Percentiles rank a stretch among this genome's conserved stretches.
These are phyloP conservation scores for Tetrax tetrax DNA, from an alignment of 2,113 vertebrate species.

Conservation along the genomic window DNA sequence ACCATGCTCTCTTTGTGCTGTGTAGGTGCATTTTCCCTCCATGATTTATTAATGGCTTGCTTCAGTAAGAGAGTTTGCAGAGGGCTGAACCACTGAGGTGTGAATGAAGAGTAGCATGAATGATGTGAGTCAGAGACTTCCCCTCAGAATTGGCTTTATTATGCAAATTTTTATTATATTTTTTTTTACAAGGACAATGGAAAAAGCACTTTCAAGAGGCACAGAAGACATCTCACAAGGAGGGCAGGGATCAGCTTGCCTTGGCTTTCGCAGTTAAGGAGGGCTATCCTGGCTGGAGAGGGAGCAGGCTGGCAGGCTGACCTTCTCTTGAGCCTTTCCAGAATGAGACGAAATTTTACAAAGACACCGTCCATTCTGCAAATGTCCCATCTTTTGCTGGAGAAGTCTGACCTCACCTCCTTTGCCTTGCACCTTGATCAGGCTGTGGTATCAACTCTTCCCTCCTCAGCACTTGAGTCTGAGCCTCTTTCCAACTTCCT, in stretches of 20 bases:
- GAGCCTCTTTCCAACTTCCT: neutral
- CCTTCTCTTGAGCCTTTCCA: constrained; percentile 17
- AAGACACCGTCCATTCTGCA: neutral
- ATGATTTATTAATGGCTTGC: constrained; percentile 33
- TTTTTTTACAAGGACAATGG: neutral
- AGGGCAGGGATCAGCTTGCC: neutral
- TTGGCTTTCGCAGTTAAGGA: neutral
- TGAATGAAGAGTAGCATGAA: constrained; percentile 59
- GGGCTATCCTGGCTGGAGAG: neutral
- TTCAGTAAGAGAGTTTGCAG: neutral
- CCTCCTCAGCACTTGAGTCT: neutral
- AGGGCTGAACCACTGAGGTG: constrained; percentile 19
- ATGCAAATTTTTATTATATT: neutral
- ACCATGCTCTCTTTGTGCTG: neutral
- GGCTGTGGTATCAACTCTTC: neutral
- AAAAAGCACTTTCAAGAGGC: constrained; percentile 15
- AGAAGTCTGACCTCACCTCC: constrained; percentile 6
- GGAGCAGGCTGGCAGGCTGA: neutral
- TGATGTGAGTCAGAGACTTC: constrained; percentile 57
- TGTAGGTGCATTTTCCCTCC: neutral
- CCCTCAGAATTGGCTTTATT: constrained; percentile 49
- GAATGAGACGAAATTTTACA: neutral
- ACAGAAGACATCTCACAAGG: neutral
- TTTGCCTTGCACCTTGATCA: neutral
- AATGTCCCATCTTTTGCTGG: neutral